Conservation (phyloP, 2,888 invertebrate genomes). For the Nysson spinosus region DNA sequence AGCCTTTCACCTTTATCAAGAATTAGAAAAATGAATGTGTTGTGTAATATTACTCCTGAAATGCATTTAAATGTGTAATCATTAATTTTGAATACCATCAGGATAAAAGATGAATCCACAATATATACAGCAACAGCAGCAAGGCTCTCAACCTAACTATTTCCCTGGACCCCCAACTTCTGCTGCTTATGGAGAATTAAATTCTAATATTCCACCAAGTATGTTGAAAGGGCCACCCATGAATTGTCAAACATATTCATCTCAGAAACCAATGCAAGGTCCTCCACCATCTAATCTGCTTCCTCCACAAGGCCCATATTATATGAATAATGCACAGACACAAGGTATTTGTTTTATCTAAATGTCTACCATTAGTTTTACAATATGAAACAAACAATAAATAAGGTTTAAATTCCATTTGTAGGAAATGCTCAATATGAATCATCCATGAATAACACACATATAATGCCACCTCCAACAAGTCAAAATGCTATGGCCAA, state of each 20-base stretch:
- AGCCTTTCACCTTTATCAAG: too few species aligned
- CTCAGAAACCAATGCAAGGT: conserved; percentile 61
- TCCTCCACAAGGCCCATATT: conserved; percentile 58
- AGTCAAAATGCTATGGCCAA: conserved; percentile 64
- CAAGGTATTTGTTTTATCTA: conserved; percentile 25
- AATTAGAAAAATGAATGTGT: too few species aligned
- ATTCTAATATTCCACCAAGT: conserved; percentile 63
- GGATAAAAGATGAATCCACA: conserved; percentile 79
- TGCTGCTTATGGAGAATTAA: conserved; percentile 61
- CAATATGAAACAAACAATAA: neutral
- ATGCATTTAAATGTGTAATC: neutral
- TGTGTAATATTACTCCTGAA: too few species aligned
- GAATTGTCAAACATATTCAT: conserved; percentile 49
- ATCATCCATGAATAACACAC: conserved; percentile 56
- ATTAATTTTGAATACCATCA: conserved; percentile 33
- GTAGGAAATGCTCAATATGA: conserved; percentile 57
- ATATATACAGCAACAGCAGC: conserved; percentile 74
- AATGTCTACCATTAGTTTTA: neutral
- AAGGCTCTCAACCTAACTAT: conserved; percentile 58
- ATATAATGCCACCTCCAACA: conserved; percentile 52
- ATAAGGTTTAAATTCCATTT: neutral
- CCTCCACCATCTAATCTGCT: conserved; percentile 60
- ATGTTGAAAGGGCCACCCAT: conserved; percentile 53
- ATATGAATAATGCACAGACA: conserved; percentile 61
- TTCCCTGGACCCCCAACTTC: conserved; percentile 54